These are phyloP conservation scores for Liposcelis brunnea DNA, from an alignment of 2,888 invertebrate species.

Conservation along the genomic window DNA sequence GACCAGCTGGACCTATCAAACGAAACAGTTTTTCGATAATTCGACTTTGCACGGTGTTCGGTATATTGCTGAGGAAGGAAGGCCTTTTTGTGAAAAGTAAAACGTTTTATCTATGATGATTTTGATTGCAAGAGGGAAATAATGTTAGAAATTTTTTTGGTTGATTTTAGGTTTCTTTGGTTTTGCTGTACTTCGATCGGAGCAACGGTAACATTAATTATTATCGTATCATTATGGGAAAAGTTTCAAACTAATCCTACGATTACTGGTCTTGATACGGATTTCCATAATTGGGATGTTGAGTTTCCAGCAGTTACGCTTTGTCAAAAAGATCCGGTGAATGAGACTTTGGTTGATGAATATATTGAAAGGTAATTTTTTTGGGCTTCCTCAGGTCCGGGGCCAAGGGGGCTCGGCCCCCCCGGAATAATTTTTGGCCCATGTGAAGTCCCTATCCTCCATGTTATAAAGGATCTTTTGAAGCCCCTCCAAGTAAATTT, in stretches of 20 bases:
- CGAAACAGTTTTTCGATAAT: conserved; percentile 55
- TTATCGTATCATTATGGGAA: conserved; percentile 61
- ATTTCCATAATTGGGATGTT: conserved; percentile 65
- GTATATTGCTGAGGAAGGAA: conserved; percentile 55
- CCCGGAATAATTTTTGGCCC: too few species aligned
- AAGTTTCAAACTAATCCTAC: conserved; percentile 74
- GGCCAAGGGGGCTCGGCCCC: too few species aligned
- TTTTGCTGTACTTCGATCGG: conserved; percentile 52
- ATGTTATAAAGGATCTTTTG: too few species aligned
- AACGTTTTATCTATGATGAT: conserved; percentile 14
- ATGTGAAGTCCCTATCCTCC: too few species aligned
- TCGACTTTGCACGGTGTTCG: conserved; percentile 62
- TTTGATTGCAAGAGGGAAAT: conserved; percentile 1
- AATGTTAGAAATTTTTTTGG: too few species aligned
- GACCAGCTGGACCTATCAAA: conserved; percentile 50
- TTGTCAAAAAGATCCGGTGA: conserved; percentile 39
- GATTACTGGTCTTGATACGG: conserved; percentile 56
- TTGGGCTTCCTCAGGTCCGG: neutral
- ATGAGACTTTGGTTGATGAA: conserved; percentile 30
- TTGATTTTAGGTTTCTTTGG: conserved; percentile 55
- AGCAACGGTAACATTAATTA: conserved; percentile 50
- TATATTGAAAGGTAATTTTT: conserved; percentile 28
- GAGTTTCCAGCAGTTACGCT: conserved; percentile 56
- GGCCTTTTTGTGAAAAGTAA: conserved; percentile 62
- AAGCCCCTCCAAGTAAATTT: too few species aligned